Base-by-base conservation (phyloP, 2,888 invertebrate species). In the Physocephala rufipes region DNA sequence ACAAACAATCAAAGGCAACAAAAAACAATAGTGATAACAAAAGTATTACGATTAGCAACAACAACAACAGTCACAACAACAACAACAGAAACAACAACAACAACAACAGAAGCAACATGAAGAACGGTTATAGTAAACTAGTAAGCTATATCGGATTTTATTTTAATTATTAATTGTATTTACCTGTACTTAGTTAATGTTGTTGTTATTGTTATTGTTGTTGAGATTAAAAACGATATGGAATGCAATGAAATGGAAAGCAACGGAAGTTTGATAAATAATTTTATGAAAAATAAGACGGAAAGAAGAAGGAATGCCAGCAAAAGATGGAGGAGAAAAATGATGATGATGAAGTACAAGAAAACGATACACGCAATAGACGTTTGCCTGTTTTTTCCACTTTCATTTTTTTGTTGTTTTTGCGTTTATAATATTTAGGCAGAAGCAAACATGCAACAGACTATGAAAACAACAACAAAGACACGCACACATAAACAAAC, bases 161-260 rank as follows among this genome's bases (percentile, higher is more conserved):
- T 26, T 68, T 58, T 21, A 43, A 2, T 2, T 28, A 59, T 53
- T 45, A 28, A 53, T n/a, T 26, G 49, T 65, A 43, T 58, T 30
- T 15, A 19, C 63, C 77, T 70, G 74, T 75, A 74, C 74, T 71
- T 55, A n/a, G 64, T 59, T 30, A 63, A 45, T 63, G 5, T 63
- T 63, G 15, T n/a, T 53, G 53, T 24, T n/a, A 21, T 19, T 63
- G 36, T 63, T 63, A n/a, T 43, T 24, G 30, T 55, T 53, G 36
- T 43, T 67, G 53, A n/a, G 45, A 24, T 19, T 61, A 21, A 1
- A 4, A 58, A 12, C 58, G 45, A 63, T 2, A 21, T 21, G 21
- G 21, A 55, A 24, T 24, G 24, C 24, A 43, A 63, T n/a, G 43
- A 63, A 63, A 63, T 63, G 63, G 63, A 63, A 63, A 63, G 63